These are phyloP conservation scores for Lepidurus couesii DNA, from an alignment of 1,140 invertebrate species.

Conservation along the genomic window DNA sequence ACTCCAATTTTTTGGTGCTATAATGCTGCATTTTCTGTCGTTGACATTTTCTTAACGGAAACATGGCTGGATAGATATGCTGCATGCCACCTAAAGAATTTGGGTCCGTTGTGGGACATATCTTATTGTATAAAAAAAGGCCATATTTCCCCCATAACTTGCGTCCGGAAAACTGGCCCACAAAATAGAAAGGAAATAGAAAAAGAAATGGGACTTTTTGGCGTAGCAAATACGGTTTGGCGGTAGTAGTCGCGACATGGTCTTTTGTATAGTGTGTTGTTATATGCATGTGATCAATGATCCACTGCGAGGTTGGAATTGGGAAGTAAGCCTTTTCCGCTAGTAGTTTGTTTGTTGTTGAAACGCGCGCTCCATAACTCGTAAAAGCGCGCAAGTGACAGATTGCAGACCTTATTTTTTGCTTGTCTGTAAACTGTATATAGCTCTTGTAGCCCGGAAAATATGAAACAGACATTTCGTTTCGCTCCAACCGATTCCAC, in stretches of 20 bases:
- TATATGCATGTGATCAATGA: conserved; percentile 5
- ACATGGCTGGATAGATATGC: not conserved
- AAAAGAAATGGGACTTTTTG: conserved; percentile 11
- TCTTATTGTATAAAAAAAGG: not conserved
- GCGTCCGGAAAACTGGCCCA: not conserved
- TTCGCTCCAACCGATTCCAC: not conserved
- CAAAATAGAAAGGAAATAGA: not conserved
- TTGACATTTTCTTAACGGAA: not conserved
- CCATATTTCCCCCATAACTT: conserved; percentile 15
- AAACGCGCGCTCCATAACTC: not conserved
- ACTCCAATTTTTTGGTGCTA: too few species aligned
- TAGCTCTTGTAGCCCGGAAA: not conserved
- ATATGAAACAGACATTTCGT: not conserved
- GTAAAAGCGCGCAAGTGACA: not conserved
- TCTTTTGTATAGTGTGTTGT: not conserved
- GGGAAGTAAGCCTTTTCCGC: not conserved
- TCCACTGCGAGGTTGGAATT: not conserved
- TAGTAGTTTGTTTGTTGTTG: not conserved
- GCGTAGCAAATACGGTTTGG: not conserved
- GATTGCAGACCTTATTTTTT: not conserved
- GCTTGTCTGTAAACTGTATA: not conserved
- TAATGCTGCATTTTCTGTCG: not conserved
- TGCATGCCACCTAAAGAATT: not conserved
- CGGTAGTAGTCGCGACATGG: not conserved
- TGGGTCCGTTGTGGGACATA: not conserved